These are phyloP conservation scores for Vidua chalybeata DNA, from an alignment of 2,113 vertebrate species.

Conservation along the genomic window DNA sequence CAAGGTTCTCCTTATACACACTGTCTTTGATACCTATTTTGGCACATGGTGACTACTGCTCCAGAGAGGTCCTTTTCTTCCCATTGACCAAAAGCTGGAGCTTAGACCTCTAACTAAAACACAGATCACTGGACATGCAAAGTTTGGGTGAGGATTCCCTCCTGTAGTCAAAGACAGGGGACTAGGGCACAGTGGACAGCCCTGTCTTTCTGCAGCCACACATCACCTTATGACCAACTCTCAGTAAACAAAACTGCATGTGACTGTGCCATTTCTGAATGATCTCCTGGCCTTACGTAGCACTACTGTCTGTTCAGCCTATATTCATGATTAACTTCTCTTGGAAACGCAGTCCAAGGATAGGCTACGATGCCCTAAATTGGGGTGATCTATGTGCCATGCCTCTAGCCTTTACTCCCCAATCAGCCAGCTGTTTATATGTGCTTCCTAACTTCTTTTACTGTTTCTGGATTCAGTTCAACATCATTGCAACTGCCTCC, in stretches of 20 bases:
- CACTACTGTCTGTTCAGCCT: background rate
- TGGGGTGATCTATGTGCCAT: background rate
- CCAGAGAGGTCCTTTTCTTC: background rate
- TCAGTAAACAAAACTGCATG: background rate
- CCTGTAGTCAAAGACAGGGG: background rate
- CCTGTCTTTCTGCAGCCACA: background rate
- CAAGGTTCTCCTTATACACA: background rate
- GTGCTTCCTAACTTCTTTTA: background rate
- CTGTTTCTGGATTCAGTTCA: background rate
- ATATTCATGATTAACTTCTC: background rate
- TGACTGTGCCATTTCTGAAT: background rate
- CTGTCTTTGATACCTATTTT: background rate
- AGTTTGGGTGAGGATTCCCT: background rate
- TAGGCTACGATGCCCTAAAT: background rate
- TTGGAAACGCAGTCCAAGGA: background rate
- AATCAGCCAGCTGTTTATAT: background rate
- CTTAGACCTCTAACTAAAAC: background rate
- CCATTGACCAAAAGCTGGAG: background rate
- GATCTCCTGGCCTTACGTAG: background rate
- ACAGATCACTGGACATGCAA: background rate
- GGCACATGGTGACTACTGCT: background rate
- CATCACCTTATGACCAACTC: background rate
- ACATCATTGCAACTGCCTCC: background rate
- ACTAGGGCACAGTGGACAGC: background rate
- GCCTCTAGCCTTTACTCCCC: background rate